Evolutionary conservation across 35 echinoderm and acorn worm genomes (phyloP), one percentile per base, ranked within the genome.

Genomic region (Hemicentrotus pulcherrimus): DNA sequence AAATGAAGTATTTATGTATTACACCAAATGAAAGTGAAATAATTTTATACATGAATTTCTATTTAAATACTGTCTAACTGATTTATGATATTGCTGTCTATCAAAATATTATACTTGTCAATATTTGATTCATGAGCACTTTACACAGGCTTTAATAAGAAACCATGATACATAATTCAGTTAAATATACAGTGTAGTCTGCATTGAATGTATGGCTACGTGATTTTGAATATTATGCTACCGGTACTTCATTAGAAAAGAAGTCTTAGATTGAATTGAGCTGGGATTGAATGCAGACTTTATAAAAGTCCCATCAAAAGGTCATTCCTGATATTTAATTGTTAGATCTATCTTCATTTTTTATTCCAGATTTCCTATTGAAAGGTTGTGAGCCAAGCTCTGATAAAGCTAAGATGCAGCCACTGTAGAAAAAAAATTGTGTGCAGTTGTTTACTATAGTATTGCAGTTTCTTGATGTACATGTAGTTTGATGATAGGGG

Each of bases 241-340:
- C n/a, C n/a, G n/a, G n/a, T n/a, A n/a, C 65, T 28, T 78, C 65
- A 0, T 7, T 78, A 78, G 28, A 55, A 55, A 55, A 55, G 50
- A 55, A 15, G 50, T 55, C 50, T 55, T 55, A 55, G 50, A 55
- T 9, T 55, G 50, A 22, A n/a, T 28, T 78, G 65, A n/a, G 24
- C 24, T 78, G 7, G 65, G 65, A 78, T 78, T 78, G 65, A n/a
- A n/a, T 78, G 18, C 6, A 78, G 65, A 15, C 18, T 78, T 78
- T n/a, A 14, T 19, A 78, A 28, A 0, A 78, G 0, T 78, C 28
- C 18, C 65, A 28, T 78, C 65, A 78, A 78, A 78, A 78, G 65
- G 65, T 78, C 65, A 78, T 78, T 28, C 65, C 65, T 78, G 19
- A n/a, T 78, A 78, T 78, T 78, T n/a, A 78, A n/a, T 78, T 78